Conservation (phyloP, 1,140 invertebrate genomes). For the Papilio aristodemus region DNA sequence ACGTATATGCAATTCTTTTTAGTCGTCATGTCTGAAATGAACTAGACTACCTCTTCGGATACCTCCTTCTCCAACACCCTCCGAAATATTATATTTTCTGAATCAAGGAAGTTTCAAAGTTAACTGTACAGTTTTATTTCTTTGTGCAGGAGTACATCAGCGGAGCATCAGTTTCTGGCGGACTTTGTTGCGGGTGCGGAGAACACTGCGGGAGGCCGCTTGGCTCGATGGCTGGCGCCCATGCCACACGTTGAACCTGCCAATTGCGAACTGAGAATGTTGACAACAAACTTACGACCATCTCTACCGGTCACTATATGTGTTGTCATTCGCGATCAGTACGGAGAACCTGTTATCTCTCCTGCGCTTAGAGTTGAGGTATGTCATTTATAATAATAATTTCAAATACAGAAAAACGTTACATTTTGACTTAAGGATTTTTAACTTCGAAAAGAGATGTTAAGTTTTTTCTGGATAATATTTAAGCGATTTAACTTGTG, state of each 20-base stretch:
- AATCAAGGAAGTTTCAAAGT: no score
- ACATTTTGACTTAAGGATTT: no score
- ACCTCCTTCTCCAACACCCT: no score
- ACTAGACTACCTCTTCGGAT: no score
- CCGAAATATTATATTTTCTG: no score
- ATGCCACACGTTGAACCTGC: slow-evolving; percentile 94
- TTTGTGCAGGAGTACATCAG: slow-evolving; percentile 79
- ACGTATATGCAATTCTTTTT: no score
- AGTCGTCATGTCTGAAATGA: no score
- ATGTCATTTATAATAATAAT: slow-evolving; percentile 39
- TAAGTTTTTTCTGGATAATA: no score
- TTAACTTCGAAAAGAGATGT: no score
- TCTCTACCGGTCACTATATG: slow-evolving; percentile 91
- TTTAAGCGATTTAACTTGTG: no score
- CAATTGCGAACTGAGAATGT: slow-evolving; percentile 90
- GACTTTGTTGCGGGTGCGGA: slow-evolving; percentile 94
- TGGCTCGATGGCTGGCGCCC: slow-evolving; percentile 96
- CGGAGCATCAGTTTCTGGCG: slow-evolving; percentile 95
- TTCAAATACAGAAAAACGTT: no score
- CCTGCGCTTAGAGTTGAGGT: slow-evolving; percentile 93
- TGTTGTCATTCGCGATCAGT: slow-evolving; percentile 94
- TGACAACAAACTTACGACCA: slow-evolving; percentile 88
- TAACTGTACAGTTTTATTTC: no score
- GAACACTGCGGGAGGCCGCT: slow-evolving; percentile 93
- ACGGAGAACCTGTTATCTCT: slow-evolving; percentile 92